Evolutionary conservation across 2,113 vertebrate species (phyloP).

Genomic region (Heterocephalus glaber): DNA sequence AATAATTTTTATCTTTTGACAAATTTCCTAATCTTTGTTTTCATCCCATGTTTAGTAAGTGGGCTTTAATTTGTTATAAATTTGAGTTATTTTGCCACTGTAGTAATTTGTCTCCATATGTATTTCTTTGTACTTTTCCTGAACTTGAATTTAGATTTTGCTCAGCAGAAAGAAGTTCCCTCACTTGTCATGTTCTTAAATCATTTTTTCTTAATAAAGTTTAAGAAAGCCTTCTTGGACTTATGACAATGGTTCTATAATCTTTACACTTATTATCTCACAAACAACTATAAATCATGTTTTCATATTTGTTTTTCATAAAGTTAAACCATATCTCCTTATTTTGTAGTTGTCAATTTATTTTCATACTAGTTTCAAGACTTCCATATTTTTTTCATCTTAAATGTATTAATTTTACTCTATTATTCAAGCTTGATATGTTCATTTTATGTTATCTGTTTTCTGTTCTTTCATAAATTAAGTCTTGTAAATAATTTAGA

Average conservation of each 20-base stretch:
- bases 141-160: neutral
- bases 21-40: neutral
- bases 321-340: neutral
- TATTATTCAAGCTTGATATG: neutral
- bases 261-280: neutral
- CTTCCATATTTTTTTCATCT: neutral
- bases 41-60: neutral
- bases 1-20: neutral
- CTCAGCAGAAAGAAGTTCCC: neutral
- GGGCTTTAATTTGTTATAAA: neutral
- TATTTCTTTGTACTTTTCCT: neutral
- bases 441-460: neutral
- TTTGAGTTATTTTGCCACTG: neutral
- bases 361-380: slow-evolving; percentile 5
- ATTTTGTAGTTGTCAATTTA: neutral
- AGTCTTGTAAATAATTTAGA: neutral
- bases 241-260: neutral
- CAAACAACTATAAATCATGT: neutral
- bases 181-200: neutral
- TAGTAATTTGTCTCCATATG: neutral
- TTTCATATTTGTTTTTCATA: neutral
- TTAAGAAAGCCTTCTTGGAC: neutral
- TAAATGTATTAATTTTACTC: neutral
- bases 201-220: neutral
- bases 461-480: neutral